phyloP scores from a whole-genome alignment of 2,113 vertebrate genomes.

The Myotis yumanensis region DNA sequence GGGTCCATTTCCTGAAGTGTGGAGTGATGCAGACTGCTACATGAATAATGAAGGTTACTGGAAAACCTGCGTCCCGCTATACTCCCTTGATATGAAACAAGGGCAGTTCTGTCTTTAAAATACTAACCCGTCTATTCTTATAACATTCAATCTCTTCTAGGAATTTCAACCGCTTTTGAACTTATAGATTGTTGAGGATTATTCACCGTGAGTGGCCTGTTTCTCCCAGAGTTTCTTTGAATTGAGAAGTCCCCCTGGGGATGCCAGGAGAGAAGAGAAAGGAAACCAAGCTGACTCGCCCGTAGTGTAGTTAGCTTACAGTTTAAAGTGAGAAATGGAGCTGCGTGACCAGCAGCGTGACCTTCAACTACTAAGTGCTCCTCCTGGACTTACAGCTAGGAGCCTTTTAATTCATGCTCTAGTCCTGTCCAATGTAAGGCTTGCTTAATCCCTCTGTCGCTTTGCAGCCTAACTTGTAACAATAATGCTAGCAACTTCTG shows the following conservation, averaged over 20 bases:
- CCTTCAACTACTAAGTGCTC: constrained; percentile 58
- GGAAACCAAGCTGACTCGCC: constrained; percentile 49
- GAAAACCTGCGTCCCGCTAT: not conserved
- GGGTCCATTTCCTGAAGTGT: constrained; percentile 52
- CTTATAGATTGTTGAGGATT: constrained; percentile 74
- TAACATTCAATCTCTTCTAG: constrained; percentile 72
- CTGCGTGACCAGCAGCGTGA: constrained; percentile 47
- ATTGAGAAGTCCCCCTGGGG: constrained; percentile 68
- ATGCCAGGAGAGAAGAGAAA: constrained; percentile 47
- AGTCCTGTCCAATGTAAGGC: not conserved
- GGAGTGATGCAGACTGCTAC: not conserved
- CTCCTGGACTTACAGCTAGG: not conserved
- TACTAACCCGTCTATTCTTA: constrained; percentile 61
- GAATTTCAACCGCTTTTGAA: constrained; percentile 74
- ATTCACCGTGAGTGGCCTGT: constrained; percentile 74
- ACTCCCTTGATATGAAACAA: constrained; percentile 67
- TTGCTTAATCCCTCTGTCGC: constrained; percentile 56
- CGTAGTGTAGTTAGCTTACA: constrained; percentile 40
- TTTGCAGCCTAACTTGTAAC: constrained; percentile 29
- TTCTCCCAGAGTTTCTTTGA: constrained; percentile 71
- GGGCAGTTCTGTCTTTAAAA: constrained; percentile 74
- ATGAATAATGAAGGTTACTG: constrained; percentile 60
- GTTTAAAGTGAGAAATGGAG: constrained; percentile 61
- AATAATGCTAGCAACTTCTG: not conserved
- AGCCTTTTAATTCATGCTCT: constrained; percentile 53